A percentile compares a stretch with the other conserved stretches of the same genome.
Conservation (phyloP, 2,888 invertebrate genomes). For the Meloe dianella region DNA sequence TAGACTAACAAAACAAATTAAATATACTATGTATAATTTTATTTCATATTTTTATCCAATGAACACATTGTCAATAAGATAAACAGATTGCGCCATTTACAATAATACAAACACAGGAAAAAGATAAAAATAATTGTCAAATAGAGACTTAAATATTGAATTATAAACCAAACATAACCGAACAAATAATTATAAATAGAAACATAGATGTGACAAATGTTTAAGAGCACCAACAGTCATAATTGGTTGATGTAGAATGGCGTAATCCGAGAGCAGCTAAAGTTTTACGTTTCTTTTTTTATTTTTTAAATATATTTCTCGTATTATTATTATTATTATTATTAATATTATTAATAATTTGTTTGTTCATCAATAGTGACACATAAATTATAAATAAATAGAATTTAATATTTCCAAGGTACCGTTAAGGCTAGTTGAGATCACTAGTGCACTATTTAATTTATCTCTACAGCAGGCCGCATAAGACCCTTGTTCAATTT, state of each 20-base stretch:
- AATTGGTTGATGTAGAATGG: slow-evolving; percentile 56
- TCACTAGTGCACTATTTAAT: slow-evolving; percentile 58
- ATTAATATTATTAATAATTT: not conserved
- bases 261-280: slow-evolving; percentile 56
- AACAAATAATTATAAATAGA: slow-evolving; percentile 17
- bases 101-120: slow-evolving; percentile 32
- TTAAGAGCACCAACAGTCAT: slow-evolving; percentile 54
- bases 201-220: slow-evolving; percentile 44
- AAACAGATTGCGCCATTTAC: slow-evolving; percentile 58
- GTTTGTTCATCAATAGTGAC: slow-evolving; percentile 37
- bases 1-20: slow-evolving; percentile 5
- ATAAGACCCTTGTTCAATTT: slow-evolving; percentile 40
- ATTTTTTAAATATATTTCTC: no score
- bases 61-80: slow-evolving; percentile 59
- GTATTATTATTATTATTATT: not conserved
- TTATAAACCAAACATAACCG: slow-evolving; percentile 13
- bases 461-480: slow-evolving; percentile 52
- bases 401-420: slow-evolving; percentile 57
- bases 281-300: not conserved
- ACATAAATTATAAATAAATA: slow-evolving; percentile 54
- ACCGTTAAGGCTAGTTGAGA: slow-evolving; percentile 61
- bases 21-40: slow-evolving; percentile 49
- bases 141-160: slow-evolving; percentile 28
- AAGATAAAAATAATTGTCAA: slow-evolving; percentile 15
- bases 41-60: slow-evolving; percentile 58